Evolutionary conservation across 2,888 invertebrate genomes (phyloP).

Genomic region (Pomacea canaliculata): DNA sequence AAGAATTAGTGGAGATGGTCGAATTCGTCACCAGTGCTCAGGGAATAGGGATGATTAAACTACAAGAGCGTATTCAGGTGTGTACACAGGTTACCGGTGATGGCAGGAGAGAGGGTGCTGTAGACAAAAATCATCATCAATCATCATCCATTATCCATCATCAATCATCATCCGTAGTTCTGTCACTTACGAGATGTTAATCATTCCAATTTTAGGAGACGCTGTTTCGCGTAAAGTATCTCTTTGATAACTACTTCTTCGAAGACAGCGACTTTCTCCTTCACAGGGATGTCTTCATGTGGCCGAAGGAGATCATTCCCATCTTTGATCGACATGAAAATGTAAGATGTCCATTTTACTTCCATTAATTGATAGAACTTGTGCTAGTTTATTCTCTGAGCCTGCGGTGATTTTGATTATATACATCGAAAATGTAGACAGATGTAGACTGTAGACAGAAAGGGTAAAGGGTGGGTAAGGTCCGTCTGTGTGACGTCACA

Average conservation of each 20-base stretch:
- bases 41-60: constrained; percentile 78
- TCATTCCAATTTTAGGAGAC: constrained; percentile 46
- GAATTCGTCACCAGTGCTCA: constrained; percentile 85
- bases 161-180: no score
- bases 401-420: not conserved
- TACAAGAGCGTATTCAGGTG: constrained; percentile 79
- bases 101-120: no score
- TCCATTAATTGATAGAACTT: not conserved
- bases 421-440: not conserved
- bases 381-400: not conserved
- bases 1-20: constrained; percentile 84
- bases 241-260: constrained; percentile 84
- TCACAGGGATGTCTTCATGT: constrained; percentile 84
- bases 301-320: constrained; percentile 84
- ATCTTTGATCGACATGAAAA: constrained; percentile 85
- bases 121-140: no score
- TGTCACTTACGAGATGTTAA: no score
- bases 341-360: constrained; percentile 43
- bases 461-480: no score
- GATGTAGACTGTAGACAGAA: not conserved
- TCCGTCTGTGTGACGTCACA: no score
- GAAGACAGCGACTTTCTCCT: constrained; percentile 81
- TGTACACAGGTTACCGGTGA: not conserved
- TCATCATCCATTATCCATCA: no score
- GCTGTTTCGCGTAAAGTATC: constrained; percentile 66